Conservation (phyloP, 2,888 invertebrate genomes). For the Halictus ligatus region DNA sequence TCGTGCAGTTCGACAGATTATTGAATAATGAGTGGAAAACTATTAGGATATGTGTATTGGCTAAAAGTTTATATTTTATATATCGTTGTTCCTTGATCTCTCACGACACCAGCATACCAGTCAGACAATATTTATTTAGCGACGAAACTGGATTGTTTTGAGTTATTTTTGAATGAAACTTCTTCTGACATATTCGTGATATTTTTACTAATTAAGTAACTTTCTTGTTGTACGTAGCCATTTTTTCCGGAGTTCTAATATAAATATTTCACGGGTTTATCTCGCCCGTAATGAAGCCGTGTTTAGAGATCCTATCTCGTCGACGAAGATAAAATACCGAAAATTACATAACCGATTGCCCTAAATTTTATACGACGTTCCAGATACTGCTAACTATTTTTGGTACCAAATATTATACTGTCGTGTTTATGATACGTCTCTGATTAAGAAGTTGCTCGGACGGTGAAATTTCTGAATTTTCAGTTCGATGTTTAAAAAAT, state of each 20-base stretch:
- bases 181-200: too few relatives aligned
- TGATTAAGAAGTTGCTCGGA: too few relatives aligned
- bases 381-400: background rate
- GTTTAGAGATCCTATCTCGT: background rate
- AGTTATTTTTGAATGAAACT: too few relatives aligned
- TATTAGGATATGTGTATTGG: background rate
- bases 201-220: too few relatives aligned
- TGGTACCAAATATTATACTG: background rate
- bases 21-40: background rate
- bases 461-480: background rate
- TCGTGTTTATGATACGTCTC: background rate
- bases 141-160: too few relatives aligned
- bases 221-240: background rate
- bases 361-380: background rate
- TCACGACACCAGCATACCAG: too few relatives aligned
- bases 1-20: background rate
- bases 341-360: background rate
- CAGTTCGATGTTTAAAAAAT: background rate
- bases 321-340: background rate
- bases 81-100: too few relatives aligned
- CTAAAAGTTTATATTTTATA: too few relatives aligned
- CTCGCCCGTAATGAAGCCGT: background rate
- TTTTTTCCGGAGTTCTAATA: background rate
- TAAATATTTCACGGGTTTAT: background rate
- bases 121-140: too few relatives aligned